phyloP scores from a whole-genome alignment of 2,113 vertebrate genomes.

The Cygnus atratus region DNA sequence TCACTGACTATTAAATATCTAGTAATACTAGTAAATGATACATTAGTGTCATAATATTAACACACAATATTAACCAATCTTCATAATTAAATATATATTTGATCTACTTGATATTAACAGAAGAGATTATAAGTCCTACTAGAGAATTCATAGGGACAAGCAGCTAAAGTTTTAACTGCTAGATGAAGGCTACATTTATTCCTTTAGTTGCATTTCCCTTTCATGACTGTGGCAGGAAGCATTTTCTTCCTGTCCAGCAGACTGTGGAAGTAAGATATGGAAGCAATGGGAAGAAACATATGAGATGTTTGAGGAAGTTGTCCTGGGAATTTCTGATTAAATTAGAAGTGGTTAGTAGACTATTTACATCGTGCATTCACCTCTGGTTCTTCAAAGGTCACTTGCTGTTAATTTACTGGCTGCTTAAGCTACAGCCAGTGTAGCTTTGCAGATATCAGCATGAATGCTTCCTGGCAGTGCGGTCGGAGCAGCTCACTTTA shows the following conservation, averaged over 20 bases:
- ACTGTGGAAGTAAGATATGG: not conserved
- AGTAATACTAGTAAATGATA: not conserved
- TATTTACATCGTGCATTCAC: accelerated
- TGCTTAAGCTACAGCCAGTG: not conserved
- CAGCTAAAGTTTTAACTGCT: not conserved
- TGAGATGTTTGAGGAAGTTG: not conserved
- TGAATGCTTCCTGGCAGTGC: no score
- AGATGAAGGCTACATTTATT: not conserved
- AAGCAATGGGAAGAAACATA: not conserved
- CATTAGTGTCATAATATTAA: not conserved
- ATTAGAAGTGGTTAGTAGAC: not conserved
- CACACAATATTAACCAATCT: not conserved
- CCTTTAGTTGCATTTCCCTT: not conserved
- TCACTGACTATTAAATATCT: not conserved
- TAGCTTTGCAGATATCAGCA: not conserved
- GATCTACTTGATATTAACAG: not conserved
- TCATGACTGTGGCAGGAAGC: not conserved
- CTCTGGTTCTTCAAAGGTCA: not conserved
- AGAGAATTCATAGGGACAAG: not conserved
- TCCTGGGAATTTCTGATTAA: not conserved
- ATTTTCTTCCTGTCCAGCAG: not conserved
- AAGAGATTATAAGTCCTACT: not conserved
- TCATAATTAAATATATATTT: not conserved
- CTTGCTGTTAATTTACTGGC: not conserved
- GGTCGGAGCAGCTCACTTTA: not conserved